These are phyloP conservation scores for Ranitomeya variabilis DNA, from an alignment of 2,113 vertebrate genomes.

Conservation along the genomic window DNA sequence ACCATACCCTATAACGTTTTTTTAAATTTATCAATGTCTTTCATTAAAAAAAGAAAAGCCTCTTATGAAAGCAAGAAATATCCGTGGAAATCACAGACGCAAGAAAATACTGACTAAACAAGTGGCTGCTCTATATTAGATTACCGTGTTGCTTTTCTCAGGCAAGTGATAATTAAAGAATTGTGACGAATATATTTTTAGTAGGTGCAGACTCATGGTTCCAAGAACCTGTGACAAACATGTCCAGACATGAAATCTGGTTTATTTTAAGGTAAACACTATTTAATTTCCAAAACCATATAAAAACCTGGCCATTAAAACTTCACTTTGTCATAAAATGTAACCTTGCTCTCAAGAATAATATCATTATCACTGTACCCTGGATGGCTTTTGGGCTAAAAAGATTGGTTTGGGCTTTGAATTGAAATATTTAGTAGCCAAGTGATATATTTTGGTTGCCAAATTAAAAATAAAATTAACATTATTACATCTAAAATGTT, in stretches of 20 bases:
- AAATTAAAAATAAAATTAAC: too few relatives aligned
- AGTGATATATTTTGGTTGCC: too few relatives aligned
- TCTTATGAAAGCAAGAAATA: not conserved
- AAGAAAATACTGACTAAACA: not conserved
- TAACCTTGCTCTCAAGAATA: too few relatives aligned
- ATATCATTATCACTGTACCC: too few relatives aligned
- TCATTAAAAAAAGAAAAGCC: not conserved
- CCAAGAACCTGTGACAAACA: constrained; percentile 24
- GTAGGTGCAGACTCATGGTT: constrained; percentile 28
- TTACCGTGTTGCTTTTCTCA: constrained; percentile 28
- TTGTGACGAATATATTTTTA: constrained; percentile 56
- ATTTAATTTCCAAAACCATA: constrained; percentile 9
- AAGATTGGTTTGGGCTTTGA: too few relatives aligned
- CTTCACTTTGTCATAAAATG: not conserved
- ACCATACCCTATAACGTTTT: not conserved
- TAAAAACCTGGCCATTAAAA: not conserved
- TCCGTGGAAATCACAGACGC: constrained; percentile 16
- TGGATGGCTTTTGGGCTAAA: too few relatives aligned
- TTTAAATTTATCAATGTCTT: not conserved
- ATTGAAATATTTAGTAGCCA: too few relatives aligned
- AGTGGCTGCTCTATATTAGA: constrained; percentile 42
- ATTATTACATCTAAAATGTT: too few relatives aligned
- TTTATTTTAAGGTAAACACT: constrained; percentile 22
- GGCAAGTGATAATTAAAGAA: constrained; percentile 40
- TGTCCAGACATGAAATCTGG: constrained; percentile 11